These are phyloP conservation scores for Drosophila pseudoananassae DNA, from an alignment of 1,140 invertebrate species.

Conservation along the genomic window DNA sequence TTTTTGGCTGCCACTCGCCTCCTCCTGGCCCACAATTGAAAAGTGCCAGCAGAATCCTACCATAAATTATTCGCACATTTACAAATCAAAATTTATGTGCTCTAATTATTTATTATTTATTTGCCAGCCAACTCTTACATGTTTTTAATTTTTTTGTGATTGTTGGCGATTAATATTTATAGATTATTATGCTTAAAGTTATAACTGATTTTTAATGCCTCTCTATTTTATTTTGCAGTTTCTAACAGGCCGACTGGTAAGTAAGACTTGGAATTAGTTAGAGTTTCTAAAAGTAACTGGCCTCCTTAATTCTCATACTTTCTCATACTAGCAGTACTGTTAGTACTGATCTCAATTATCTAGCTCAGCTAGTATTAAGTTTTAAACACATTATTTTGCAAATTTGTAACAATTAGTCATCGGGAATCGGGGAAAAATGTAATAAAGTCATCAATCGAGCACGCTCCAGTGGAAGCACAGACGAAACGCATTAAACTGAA, in stretches of 20 bases:
- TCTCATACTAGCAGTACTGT: not conserved
- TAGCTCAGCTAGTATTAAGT: not conserved
- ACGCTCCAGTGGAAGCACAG: constrained; percentile 32
- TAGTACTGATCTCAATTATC: not conserved
- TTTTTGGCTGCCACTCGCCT: constrained; percentile 37
- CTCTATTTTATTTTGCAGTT: constrained; percentile 14
- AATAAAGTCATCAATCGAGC: constrained; percentile 34
- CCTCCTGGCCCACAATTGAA: constrained; percentile 2
- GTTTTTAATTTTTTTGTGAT: not conserved
- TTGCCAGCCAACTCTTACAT: constrained; percentile 17
- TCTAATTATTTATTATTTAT: constrained; percentile 57
- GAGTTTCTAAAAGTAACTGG: constrained; percentile 22
- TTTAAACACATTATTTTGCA: constrained; percentile 5
- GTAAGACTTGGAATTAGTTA: not conserved
- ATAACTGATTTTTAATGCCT: not conserved
- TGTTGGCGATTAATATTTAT: not conserved
- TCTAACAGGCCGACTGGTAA: constrained; percentile 23
- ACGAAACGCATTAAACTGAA: constrained; percentile 71
- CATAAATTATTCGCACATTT: constrained; percentile 49
- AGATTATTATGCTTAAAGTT: not conserved
- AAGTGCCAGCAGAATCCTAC: constrained; percentile 21
- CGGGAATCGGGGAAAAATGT: constrained; percentile 12
- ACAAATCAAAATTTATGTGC: constrained; percentile 60
- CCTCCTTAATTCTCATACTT: not conserved
- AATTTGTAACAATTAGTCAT: constrained; percentile 38